A percentile compares a stretch with the other conserved stretches of the same genome.
Conservation (phyloP, 2,113 vertebrate species). For the Ornithorhynchus anatinus region DNA sequence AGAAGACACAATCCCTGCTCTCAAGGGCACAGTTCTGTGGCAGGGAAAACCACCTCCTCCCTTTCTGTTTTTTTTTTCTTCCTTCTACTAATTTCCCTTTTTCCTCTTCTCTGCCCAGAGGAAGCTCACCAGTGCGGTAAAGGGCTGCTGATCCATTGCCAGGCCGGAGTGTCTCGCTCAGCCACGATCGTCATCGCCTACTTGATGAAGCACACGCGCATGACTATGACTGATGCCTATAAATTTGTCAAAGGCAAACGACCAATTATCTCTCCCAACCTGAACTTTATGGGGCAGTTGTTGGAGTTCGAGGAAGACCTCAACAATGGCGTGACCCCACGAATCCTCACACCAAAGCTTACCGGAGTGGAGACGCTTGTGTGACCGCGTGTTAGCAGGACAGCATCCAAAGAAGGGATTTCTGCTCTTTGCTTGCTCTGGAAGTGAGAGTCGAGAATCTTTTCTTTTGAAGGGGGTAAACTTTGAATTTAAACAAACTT, state of each 20-base stretch:
- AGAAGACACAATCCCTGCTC: too few species aligned
- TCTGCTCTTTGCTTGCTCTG: constrained; percentile 20
- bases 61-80: too few species aligned
- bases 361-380: constrained; percentile 92
- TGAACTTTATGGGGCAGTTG: constrained; percentile 99
- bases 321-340: constrained; percentile 92
- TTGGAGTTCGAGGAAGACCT: constrained; percentile 98
- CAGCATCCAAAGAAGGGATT: not conserved
- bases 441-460: constrained; percentile 15
- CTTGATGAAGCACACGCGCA: constrained; percentile 98
- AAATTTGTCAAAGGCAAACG: constrained; percentile 97
- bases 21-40: too few species aligned
- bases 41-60: too few species aligned
- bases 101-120: constrained; percentile 72
- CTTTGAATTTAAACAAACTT: constrained; percentile 56
- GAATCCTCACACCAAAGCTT: constrained; percentile 96
- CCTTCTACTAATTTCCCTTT: not conserved
- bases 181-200: constrained; percentile 98
- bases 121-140: constrained; percentile 95
- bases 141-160: constrained; percentile 96
- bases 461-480: constrained; percentile 13
- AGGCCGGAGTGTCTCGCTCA: constrained; percentile 95
- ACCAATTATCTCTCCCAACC: constrained; percentile 98
- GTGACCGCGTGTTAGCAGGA: constrained; percentile 45
- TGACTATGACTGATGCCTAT: constrained; percentile 99